Conservation (phyloP, 2,888 invertebrate species). For the Agelastica alni region DNA sequence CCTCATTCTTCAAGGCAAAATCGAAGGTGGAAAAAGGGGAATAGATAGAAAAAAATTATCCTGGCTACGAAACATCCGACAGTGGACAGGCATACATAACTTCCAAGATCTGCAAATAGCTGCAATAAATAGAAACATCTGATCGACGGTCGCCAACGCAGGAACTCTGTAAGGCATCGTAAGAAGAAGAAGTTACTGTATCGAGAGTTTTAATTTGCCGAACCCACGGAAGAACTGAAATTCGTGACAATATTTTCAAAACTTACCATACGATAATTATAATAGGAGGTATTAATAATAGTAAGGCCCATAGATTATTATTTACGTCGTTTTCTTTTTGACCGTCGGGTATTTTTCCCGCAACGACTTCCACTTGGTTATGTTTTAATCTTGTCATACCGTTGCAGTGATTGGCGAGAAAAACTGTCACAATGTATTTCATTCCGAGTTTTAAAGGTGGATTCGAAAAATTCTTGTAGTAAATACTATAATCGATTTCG, state of each 20-base stretch:
- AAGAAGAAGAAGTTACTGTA: too few species aligned
- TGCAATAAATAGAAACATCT: too few species aligned
- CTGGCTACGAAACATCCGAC: too few species aligned
- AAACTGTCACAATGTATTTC: conserved; percentile 25
- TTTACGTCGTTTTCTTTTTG: not conserved
- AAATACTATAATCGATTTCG: conserved; percentile 13
- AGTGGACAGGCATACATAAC: too few species aligned
- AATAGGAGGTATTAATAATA: conserved; percentile 11
- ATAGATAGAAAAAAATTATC: too few species aligned
- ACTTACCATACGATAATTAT: conserved; percentile 19
- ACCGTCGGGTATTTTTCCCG: conserved; percentile 1
- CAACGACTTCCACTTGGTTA: conserved; percentile 1
- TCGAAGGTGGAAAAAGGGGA: too few species aligned
- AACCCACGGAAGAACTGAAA: not conserved
- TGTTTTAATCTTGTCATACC: not conserved
- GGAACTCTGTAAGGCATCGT: too few species aligned
- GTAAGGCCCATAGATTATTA: conserved; percentile 19
- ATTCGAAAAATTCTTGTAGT: conserved; percentile 20
- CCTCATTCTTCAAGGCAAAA: too few species aligned
- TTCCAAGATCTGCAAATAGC: too few species aligned
- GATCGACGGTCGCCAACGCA: too few species aligned
- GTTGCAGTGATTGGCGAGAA: conserved; percentile 29
- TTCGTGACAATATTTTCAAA: not conserved
- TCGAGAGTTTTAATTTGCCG: too few species aligned
- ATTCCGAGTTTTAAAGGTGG: conserved; percentile 27